Percentiles rank a stretch among this genome's conserved stretches.
Evolutionary conservation across 2,797 vertebrate genomes (phyloP).

Genomic region (Dipus sagitta): DNA sequence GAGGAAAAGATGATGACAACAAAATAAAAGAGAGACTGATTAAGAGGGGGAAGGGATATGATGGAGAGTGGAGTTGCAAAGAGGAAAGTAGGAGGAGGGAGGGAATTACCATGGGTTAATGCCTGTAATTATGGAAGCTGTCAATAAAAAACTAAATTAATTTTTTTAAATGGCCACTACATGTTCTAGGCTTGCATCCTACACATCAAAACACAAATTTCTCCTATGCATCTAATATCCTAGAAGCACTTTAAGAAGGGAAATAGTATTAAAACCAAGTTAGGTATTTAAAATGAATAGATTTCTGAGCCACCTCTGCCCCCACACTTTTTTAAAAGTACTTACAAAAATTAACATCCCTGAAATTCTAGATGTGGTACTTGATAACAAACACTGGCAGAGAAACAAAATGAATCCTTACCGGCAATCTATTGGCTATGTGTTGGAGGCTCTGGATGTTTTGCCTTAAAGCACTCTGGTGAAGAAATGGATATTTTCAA

Average conservation of each 20-base stretch:
- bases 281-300: neutral
- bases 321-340: neutral
- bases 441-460: slow-evolving; percentile 92
- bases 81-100: too few relatives aligned
- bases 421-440: slow-evolving; percentile 90
- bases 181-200: too few relatives aligned
- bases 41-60: too few relatives aligned
- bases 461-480: slow-evolving; percentile 91
- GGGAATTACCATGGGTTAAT: too few relatives aligned
- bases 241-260: neutral
- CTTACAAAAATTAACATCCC: neutral
- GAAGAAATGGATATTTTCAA: slow-evolving; percentile 59
- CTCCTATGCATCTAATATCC: fast-evolving
- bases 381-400: neutral
- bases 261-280: neutral
- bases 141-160: too few relatives aligned
- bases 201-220: neutral
- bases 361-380: neutral
- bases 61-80: too few relatives aligned
- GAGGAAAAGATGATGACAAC: too few relatives aligned
- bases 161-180: too few relatives aligned
- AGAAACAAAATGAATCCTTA: slow-evolving; percentile 85
- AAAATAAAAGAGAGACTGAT: too few relatives aligned
- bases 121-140: too few relatives aligned
- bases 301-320: neutral